Evolutionary conservation across 2,797 vertebrate genomes (phyloP).

Genomic region (Neomorphus geoffroyi): DNA sequence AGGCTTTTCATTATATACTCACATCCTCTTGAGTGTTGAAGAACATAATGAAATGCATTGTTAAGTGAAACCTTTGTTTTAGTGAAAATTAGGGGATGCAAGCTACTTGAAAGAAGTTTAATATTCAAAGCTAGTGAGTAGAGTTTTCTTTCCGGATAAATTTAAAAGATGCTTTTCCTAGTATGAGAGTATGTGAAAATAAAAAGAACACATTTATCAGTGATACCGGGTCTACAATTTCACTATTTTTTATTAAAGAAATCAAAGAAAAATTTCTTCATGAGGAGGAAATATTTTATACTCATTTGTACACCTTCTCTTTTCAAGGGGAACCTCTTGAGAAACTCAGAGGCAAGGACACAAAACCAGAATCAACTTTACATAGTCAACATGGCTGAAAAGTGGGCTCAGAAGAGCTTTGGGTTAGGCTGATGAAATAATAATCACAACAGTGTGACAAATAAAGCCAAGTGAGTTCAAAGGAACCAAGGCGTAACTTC

Average conservation of each 20-base stretch:
- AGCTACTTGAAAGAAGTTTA: neutral
- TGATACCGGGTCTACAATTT: neutral
- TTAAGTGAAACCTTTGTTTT: constrained; percentile 36
- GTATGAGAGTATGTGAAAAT: neutral
- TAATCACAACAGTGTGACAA: neutral
- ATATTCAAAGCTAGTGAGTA: neutral
- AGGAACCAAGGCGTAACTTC: neutral
- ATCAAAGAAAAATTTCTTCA: neutral
- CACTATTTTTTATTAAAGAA: neutral
- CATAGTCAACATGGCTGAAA: neutral
- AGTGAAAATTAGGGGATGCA: neutral
- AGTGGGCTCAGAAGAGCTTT: neutral
- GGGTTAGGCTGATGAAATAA: neutral
- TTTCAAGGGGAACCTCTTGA: neutral
- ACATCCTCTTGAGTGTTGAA: neutral
- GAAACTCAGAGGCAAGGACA: neutral
- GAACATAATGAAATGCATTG: constrained; percentile 33
- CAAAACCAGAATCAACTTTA: neutral
- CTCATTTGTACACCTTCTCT: neutral
- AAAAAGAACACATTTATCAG: neutral
- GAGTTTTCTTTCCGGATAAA: neutral
- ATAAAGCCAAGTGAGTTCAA: neutral
- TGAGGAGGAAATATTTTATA: neutral
- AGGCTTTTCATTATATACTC: neutral
- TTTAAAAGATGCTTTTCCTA: neutral